phyloP scores from a whole-genome alignment of 2,888 invertebrate genomes.

The Callimorpha dominula region DNA sequence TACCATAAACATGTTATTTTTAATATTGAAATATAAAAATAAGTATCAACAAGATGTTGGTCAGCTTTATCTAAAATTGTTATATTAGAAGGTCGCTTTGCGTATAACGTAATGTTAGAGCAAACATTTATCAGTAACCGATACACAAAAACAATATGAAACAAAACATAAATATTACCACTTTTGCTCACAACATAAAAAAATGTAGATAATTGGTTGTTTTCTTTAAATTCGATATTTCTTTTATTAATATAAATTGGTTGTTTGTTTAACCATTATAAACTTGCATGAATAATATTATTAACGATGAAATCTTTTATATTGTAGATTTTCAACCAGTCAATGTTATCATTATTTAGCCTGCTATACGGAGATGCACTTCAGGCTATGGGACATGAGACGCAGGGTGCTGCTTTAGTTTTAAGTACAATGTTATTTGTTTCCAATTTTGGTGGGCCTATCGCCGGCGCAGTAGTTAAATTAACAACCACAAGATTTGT shows the following conservation, averaged over 20 bases:
- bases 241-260: not conserved
- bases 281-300: not conserved
- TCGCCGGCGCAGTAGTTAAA: slow-evolving; percentile 90
- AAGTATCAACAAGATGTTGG: slow-evolving; percentile 28
- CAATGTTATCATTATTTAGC: slow-evolving; percentile 90
- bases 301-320: slow-evolving; percentile 10
- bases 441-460: slow-evolving; percentile 89
- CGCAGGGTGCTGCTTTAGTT: slow-evolving; percentile 89
- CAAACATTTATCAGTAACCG: slow-evolving; percentile 42
- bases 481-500: slow-evolving; percentile 78
- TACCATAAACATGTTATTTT: not conserved
- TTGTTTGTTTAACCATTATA: not conserved
- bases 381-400: slow-evolving; percentile 88
- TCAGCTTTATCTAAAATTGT: slow-evolving; percentile 29
- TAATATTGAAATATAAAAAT: slow-evolving; percentile 5
- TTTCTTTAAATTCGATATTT: not conserved
- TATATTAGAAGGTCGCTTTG: slow-evolving; percentile 41
- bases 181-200: not conserved
- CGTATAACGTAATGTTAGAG: slow-evolving; percentile 36
- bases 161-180: not conserved
- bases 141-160: slow-evolving; percentile 24
- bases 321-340: slow-evolving; percentile 90
- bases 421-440: slow-evolving; percentile 89
- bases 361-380: slow-evolving; percentile 89
- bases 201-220: not conserved